Base-by-base conservation (phyloP, 2,797 vertebrate genomes). In the Melanotaenia maccullochi region DNA sequence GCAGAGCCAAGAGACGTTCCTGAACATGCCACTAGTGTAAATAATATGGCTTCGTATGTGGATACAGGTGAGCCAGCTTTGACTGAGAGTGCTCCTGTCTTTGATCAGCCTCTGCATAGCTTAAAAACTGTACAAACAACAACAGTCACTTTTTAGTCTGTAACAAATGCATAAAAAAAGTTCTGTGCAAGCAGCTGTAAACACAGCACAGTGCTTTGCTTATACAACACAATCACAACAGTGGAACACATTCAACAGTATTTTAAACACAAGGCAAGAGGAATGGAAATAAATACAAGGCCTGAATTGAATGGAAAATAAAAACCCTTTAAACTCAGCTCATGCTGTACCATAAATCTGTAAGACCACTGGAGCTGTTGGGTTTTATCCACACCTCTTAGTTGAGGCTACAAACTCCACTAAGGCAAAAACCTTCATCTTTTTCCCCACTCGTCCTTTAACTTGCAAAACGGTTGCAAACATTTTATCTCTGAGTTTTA, bases 31-130 rank as follows among this genome's bases (percentile, higher is more conserved):
- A 35, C 74, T 73, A 33, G 28, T 67, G 66, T 68, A 69, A 83
- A 80, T 78, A 81, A 79, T 80, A 90, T 87, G 87, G 90, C 89
- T 90, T 89, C 69, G 78, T 65, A 35, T 73, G 32, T 47, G 71
- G 72, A 58, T 32, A 24, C 68, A 49, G 58, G 42, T 32, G 71
- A 80, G 42, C 57, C 13, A 2, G 72, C 63, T 74, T 2, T 38
- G 71, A 79, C 64, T 63, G 65, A 60, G 59, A 75, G 20, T 67
- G 65, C 75, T 57, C 52, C 51, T 28, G 65, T 66, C 33, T 78
- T 58, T 76, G 56, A 79, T 78, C 73, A 65, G 65, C 76, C 58
- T 57, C 83, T 85, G 86, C 85, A 85, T 86, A 87, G 74, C 57
- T 76, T 80, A 52, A 83, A 79, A 51, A 60, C 54, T 65, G 66